Evolutionary conservation across 2,888 invertebrate species (phyloP), one percentile per base, ranked within the genome.

Genomic region (Apocheima hispidaria): DNA sequence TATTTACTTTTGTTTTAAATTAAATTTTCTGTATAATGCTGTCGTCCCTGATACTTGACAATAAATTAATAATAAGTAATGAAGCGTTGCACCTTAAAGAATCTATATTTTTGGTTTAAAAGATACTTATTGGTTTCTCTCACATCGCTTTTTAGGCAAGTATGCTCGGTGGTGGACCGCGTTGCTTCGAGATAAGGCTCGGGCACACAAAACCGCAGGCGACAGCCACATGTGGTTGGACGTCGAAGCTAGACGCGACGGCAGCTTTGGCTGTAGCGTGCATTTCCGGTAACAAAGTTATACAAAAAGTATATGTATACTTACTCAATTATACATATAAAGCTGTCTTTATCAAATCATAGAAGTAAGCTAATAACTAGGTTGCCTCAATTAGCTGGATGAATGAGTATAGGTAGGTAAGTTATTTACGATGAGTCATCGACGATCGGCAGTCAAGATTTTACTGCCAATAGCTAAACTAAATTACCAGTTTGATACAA

Each of bases 371-470:
- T 26, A 44, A 44, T 28, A 14, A 26, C n/a, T 23, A 23, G n/a
- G 6, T 41, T 23, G 7, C 44, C 26, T 44, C 26, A 44, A 44
- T 44, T 9, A 14, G 28, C 2, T 28, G 4, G 9, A 28, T 28
- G 23, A 44, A 7, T 0, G n/a, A 23, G n/a, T 41, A 21, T 4
- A n/a, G n/a, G 41, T 23, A 41, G 10, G 21, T 41, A n/a, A n/a
- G n/a, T n/a, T n/a, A n/a, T 41, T 40, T 23, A 23, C 4, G 41
- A 21, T 43, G 43, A 43, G 43, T 43, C 28, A 44, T 23, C 16
- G 1, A 9, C 9, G 26, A 28, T 23, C 41, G 1, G n/a, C 23
- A 44, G 16, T 44, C 28, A 28, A 44, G 26, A 44, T 44, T 44
- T 44, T 26, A 26, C 26, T 10, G 26, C 26, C 44, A 44, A 9